These are phyloP conservation scores for Nothoprocta perdicaria DNA, from an alignment of 2,113 vertebrate genomes.

Conservation along the genomic window DNA sequence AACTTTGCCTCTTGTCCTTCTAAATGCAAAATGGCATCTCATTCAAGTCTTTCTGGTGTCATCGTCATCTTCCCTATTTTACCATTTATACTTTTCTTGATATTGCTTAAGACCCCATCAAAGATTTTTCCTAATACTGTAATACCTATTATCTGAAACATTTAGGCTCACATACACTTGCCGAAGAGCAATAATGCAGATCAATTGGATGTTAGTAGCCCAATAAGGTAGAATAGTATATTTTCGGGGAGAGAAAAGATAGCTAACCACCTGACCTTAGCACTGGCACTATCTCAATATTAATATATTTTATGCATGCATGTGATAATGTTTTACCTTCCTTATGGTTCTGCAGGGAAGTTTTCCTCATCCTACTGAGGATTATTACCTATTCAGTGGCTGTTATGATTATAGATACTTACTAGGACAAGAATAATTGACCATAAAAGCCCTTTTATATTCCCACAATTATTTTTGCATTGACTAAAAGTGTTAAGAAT, in stretches of 20 bases:
- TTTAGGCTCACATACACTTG: slow-evolving; percentile 64
- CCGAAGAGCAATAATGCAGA: slow-evolving; percentile 79
- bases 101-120: slow-evolving; percentile 57
- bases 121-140: slow-evolving; percentile 74
- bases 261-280: slow-evolving; percentile 76
- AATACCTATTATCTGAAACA: slow-evolving; percentile 74
- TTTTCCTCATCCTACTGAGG: slow-evolving; percentile 71
- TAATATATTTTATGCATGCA: slow-evolving; percentile 81
- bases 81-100: slow-evolving; percentile 68
- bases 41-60: slow-evolving; percentile 67
- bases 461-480: slow-evolving; percentile 88
- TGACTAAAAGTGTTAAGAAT: slow-evolving; percentile 83
- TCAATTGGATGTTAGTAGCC: slow-evolving; percentile 77
- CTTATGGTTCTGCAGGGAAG: slow-evolving; percentile 79
- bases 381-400: slow-evolving; percentile 79
- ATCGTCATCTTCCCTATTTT: slow-evolving; percentile 71
- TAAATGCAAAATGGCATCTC: slow-evolving; percentile 74
- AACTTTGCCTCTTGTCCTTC: slow-evolving; percentile 56
- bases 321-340: slow-evolving; percentile 76
- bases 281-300: slow-evolving; percentile 77
- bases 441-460: slow-evolving; percentile 86
- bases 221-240: slow-evolving; percentile 71
- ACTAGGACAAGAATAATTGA: slow-evolving; percentile 87
- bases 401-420: slow-evolving; percentile 83
- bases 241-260: slow-evolving; percentile 66